Base-by-base conservation (phyloP, 2,113 vertebrate species). In the Heteronetta atricapilla region DNA sequence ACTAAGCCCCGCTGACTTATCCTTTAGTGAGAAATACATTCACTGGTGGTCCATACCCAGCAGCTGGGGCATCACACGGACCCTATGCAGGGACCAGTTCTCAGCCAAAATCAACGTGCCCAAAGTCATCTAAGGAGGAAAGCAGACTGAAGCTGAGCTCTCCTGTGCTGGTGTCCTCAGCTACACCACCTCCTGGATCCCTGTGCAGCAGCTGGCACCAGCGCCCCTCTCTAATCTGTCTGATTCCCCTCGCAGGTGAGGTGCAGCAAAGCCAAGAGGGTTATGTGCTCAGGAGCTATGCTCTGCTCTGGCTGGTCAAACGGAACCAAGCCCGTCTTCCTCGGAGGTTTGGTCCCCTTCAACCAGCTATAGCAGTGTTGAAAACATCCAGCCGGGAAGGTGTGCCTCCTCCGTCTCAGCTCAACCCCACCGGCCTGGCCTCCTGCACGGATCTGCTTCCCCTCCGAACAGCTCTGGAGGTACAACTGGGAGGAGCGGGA, bases 261-360 rank as follows among this genome's bases (percentile, higher is more conserved):
- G 19, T 3, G 2, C 34, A 23, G 20, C 0, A 4, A 80, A 87
- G 64, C 36, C n/a, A 7, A 20, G 52, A 1, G 3, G 18, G 22
- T 8, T 46, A 28, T 1, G 3, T 7, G 40, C 9, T 26, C 80
- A 33, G 86, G 75, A 96, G 82, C 82, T 81, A 95, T 97, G 97
- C 96, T 95, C 98, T 99, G 99, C 99, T 99, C 98, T 99, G 98
- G 99, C 99, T 99, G 99, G 99, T 99, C 99, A 99, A 99, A 99
- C 98, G 99, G 99, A 99, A 99, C 99, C 99, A 99, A 99, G 99
- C 99, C 99, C 99, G 80, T 99, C 99, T 99, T 99, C 98, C 98
- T 98, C 90, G 98, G 99, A 99, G 99, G 99, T 99, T 99, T 99
- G 99, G 99, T 99, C 99, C 99, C 99, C 99, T 99, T 99, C 99